Base-by-base conservation (phyloP, 1,140 invertebrate genomes). In the Archegozetes longisetosus region DNA sequence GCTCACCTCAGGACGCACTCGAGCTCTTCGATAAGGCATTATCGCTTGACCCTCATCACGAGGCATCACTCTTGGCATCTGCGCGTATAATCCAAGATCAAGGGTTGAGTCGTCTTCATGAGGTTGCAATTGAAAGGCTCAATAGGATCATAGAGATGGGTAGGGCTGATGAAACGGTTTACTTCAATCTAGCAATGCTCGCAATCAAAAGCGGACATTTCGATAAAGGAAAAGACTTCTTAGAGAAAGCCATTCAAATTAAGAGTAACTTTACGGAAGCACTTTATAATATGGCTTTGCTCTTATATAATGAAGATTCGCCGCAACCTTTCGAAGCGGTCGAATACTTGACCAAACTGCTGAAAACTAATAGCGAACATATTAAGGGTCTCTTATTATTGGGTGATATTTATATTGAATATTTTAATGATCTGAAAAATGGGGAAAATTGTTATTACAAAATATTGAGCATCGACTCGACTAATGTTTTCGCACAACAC, bases 321-420 rank as follows among this genome's bases (percentile, higher is more conserved):
- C 32, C 32, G 32, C 32, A 40, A 40, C 32, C 32, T 17, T 40
- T 40, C 6, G 6, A 40, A 40, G 32, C 32, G 6, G 32, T 40
- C 32, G 32, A 40, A 6, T 40, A 40, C 17, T 40, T 40, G 17
- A 40, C 32, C 32, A 40, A 40, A 40, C 32, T 40, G 6, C 17
- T 40, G 32, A 9, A 6, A 40, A 40, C 32, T 17, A 40, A 40
- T 40, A 40, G 32, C 17, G 85, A 93, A 71, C 92, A 96, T 70
- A 82, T 89, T 1, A 96, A 96, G 76, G 92, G 89, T 20, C 75
- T 94, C 9, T 92, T 96, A 63, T 75, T 97, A 20, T 75, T 96
- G 12, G 93, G 92, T n/a, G 93, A 97, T 70, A 93, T 97, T 66
- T 94, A 94, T 72, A 91, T 97, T 48, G 96, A 96, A 71, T 85